phyloP scores from a whole-genome alignment of 2,888 invertebrate species.

The Scaptodrosophila latifasciaeformis region DNA sequence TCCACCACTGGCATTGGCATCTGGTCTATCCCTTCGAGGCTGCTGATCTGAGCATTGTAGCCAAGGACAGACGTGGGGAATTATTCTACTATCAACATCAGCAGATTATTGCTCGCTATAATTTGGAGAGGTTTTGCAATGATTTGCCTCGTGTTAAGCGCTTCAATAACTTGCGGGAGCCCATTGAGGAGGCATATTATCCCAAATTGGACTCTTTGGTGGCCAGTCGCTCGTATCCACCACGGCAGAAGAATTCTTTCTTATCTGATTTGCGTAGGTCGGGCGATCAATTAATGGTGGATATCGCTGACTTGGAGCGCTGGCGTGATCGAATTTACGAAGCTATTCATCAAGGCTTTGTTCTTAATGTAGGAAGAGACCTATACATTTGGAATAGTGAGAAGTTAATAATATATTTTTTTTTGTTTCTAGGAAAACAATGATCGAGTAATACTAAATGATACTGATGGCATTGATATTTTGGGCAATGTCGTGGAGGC shows the following conservation, averaged over 20 bases:
- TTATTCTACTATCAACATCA: conserved; percentile 89
- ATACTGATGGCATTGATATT: conserved; percentile 83
- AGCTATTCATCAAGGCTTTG: conserved; percentile 81
- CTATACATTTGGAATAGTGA: not conserved
- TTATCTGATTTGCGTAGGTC: conserved; percentile 81
- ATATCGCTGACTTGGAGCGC: conserved; percentile 82
- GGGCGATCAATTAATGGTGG: conserved; percentile 80
- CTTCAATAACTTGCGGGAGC: conserved; percentile 80
- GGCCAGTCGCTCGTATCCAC: conserved; percentile 85
- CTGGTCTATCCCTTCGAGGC: conserved; percentile 85
- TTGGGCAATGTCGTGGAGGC: conserved; percentile 89
- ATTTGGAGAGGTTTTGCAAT: conserved; percentile 85
- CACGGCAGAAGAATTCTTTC: conserved; percentile 78
- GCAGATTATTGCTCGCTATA: conserved; percentile 80
- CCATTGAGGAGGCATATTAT: conserved; percentile 87
- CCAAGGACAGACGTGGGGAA: conserved; percentile 85
- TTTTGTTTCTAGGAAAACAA: conserved; percentile 77
- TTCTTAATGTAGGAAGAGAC: conserved; percentile 76
- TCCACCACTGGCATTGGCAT: conserved; percentile 79
- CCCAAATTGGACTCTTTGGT: conserved; percentile 88
- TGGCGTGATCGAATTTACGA: conserved; percentile 85
- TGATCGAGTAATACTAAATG: conserved; percentile 78
- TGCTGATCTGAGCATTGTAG: conserved; percentile 76
- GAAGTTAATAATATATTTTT: not conserved
- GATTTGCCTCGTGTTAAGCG: conserved; percentile 80